phyloP scores from a whole-genome alignment of 2,888 invertebrate species.

The Chaitophorus viminalis region DNA sequence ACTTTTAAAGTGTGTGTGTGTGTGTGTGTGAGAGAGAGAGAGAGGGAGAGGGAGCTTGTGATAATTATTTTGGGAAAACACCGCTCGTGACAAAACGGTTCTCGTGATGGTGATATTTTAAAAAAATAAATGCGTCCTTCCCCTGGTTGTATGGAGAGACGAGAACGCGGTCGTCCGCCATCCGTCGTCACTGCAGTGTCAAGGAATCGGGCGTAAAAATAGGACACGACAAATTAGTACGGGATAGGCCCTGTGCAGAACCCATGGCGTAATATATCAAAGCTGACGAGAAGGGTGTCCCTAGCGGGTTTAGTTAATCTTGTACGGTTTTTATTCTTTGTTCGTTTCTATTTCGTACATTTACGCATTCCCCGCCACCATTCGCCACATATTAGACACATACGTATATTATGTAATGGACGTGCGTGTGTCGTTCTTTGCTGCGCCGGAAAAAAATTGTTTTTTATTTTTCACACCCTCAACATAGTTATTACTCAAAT shows the following conservation, averaged over 20 bases:
- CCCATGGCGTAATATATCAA: constrained; percentile 3
- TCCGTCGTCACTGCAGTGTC: too few relatives aligned
- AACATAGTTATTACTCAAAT: too few relatives aligned
- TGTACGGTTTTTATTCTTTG: constrained; percentile 10
- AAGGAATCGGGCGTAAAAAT: constrained; percentile 1
- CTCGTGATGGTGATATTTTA: background rate
- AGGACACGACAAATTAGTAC: constrained; percentile 8
- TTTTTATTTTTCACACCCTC: too few relatives aligned
- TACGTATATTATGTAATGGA: background rate
- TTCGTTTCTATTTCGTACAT: background rate
- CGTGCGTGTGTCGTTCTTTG: background rate
- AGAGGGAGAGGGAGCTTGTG: too few relatives aligned
- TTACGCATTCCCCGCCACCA: background rate
- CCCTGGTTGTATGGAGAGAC: background rate
- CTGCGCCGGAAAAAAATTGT: background rate
- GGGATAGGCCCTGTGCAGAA: background rate
- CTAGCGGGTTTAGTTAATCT: constrained; percentile 9
- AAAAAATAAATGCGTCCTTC: background rate
- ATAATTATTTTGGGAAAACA: background rate
- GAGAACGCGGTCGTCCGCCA: too few relatives aligned
- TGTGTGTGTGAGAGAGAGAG: background rate
- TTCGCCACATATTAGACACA: background rate
- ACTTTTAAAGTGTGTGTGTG: background rate
- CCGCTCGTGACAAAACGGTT: background rate
- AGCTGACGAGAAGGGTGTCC: background rate